Base-by-base conservation (phyloP, 2,888 invertebrate genomes). In the Himalopsyche anomala region DNA sequence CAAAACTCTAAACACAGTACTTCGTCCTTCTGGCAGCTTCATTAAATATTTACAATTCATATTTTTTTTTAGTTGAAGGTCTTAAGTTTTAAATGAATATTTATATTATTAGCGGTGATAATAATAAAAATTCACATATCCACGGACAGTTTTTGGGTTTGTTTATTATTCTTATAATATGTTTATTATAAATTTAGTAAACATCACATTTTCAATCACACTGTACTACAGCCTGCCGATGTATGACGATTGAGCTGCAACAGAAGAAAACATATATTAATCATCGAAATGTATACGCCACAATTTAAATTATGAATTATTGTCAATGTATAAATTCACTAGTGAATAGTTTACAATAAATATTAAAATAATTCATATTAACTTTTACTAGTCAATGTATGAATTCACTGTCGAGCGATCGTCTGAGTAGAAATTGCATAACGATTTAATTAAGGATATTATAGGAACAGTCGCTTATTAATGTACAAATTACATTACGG, bases 1-100 rank as follows among this genome's bases (percentile, higher is more conserved):
- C 19, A 28, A 62, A 62, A 62, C 62, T 62, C n/a, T 62, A n/a
- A 19, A 5, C 62, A 62, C 62, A 11, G 62, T 28, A 62, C 62
- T 62, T 62, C 62, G 62, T 62, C 62, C 62, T 62, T 62, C 62
- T 19, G 9, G n/a, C 11, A 28, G 62, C 62, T 62, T 62, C 51
- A 15, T 62, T 62, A 62, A 62, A 62, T 62, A 62, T 62, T 62
- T 62, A 62, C 19, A 19, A 62, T 62, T 28, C 62, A 62, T 62
- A 62, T 19, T 62, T 19, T n/a, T 62, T 8, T 19, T 19, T n/a
- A 62, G 62, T 62, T 62, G 19, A 19, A 19, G 62, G 19, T 62
- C 19, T 19, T 5, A 28, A 15, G 15, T 62, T n/a, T 19, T 62
- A 9, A 62, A 62, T 62, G 28, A 62, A 62, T 62, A 62, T 62